Percentiles rank a stretch among this genome's conserved stretches.
phyloP scores from a whole-genome alignment of 2,113 vertebrate genomes.

The Drymodes brunneopygia region DNA sequence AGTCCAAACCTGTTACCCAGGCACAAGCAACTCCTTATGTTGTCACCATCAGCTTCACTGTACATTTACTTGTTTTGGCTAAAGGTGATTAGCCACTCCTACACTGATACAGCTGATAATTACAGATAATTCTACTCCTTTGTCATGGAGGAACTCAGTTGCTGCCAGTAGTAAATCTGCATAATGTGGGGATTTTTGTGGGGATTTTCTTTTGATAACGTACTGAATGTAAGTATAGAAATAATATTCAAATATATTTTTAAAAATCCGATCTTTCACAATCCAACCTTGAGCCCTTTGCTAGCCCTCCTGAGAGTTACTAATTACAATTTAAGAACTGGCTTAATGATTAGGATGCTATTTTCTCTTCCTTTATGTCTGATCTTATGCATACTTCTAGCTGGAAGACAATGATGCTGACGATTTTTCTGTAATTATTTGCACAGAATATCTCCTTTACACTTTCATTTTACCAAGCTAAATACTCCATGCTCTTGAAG shows the following conservation, averaged over 20 bases:
- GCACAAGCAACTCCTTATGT: not conserved
- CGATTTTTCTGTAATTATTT: not conserved
- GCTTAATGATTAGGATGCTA: not conserved
- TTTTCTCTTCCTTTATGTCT: not conserved
- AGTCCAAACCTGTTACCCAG: not conserved
- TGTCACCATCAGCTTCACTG: not conserved
- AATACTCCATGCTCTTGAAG: not conserved
- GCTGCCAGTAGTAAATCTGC: not conserved
- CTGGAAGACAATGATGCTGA: not conserved
- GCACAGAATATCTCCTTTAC: not conserved
- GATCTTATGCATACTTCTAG: not conserved
- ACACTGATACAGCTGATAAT: not conserved
- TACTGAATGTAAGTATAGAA: not conserved
- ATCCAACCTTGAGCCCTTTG: not conserved
- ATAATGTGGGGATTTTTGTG: not conserved
- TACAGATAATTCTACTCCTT: not conserved
- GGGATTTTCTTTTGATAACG: not conserved
- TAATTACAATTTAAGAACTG: not conserved
- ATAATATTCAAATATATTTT: not conserved
- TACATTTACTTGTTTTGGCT: not conserved
- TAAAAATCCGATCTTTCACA: not conserved
- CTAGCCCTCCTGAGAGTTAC: not conserved
- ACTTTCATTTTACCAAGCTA: not conserved
- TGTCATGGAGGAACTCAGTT: not conserved
- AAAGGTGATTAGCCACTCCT: not conserved